Conservation (phyloP, 2,888 invertebrate genomes). For the Ctenicera cuprea region DNA sequence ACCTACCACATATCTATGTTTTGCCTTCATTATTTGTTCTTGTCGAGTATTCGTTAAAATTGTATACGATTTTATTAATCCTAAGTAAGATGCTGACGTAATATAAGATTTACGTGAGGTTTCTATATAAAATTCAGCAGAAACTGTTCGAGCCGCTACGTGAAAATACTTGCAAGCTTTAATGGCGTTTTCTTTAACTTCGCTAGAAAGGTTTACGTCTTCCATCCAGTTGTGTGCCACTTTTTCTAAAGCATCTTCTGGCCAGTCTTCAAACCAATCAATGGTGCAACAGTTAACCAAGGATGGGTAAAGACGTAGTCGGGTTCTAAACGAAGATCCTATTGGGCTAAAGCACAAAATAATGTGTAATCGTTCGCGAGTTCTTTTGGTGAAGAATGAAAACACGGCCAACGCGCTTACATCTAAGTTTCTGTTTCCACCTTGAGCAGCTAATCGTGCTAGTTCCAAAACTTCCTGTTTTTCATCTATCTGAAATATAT, state of each 20-base stretch:
- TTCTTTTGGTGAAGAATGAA: conserved; percentile 85
- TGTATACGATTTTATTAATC: conserved; percentile 86
- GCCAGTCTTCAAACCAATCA: conserved; percentile 94
- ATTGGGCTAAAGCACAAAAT: conserved; percentile 92
- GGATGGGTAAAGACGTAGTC: conserved; percentile 87
- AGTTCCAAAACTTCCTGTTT: conserved; percentile 89
- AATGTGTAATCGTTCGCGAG: conserved; percentile 87
- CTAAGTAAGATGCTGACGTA: conserved; percentile 90
- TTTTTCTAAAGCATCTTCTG: conserved; percentile 89
- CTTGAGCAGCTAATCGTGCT: conserved; percentile 82
- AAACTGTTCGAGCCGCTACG: conserved; percentile 81
- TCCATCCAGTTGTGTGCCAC: conserved; percentile 86
- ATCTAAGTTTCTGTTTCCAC: conserved; percentile 87
- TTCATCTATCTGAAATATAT: conserved; percentile 88
- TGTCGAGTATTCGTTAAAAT: conserved; percentile 83
- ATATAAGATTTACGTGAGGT: conserved; percentile 86
- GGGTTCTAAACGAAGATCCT: conserved; percentile 85
- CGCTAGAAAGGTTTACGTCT: conserved; percentile 83
- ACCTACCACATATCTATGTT: conserved; percentile 77
- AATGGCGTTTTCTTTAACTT: conserved; percentile 80
- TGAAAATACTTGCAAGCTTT: conserved; percentile 93
- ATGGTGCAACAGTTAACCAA: conserved; percentile 93
- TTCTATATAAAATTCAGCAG: conserved; percentile 78
- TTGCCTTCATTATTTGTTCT: conserved; percentile 82
- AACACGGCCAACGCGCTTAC: conserved; percentile 85